Evolutionary conservation across 2,797 vertebrate genomes (phyloP), one percentile per base, ranked within the genome.

Genomic region (Rhynchotus rufescens): DNA sequence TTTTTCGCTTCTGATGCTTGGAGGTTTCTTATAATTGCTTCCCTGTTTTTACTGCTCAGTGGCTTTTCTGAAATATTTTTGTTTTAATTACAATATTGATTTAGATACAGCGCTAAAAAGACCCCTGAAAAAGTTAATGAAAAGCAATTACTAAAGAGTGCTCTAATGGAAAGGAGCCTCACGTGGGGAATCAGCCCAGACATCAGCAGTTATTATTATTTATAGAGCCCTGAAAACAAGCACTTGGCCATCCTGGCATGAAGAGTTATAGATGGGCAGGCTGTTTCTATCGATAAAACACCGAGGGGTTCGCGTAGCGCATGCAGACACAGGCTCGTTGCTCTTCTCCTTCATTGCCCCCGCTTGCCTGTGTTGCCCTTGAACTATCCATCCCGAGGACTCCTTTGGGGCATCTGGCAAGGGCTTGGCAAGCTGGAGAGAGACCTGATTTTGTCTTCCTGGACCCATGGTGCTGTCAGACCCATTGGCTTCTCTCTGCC

Each of bases 81-180:
- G 90, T 93, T 96, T 97, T 96, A 96, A 96, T 95, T 95, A 95
- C 84, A 77, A 42, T 95, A 95, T 96, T 93, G 91, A 96, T 96
- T 95, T 90, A 93, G 93, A 92, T 88, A 91, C 88, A 77, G 91
- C 36, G 57, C 65, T 85, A 74, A 83, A 91, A 92, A 83, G 86
- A 91, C 81, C 93, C 90, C 82, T 85, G 86, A 64, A 94, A 95
- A 89, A 92, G 77, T 92, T 94, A 94, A 96, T 90, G 91, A 96
- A 95, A 96, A 95, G 89, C 91, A 97, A 95, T 96, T 94, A 85
- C 66, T 84, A 69, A 79, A 92, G 93, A 90, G 93, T 81, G 84
- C 79, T 91, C 51, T 95, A 81, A 95, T 91, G 92, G 95, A 96
- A 94, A 92, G 90, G 88, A 92, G 69, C 66, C 84, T 89, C 82